Evolutionary conservation across 2,888 invertebrate species (phyloP).

Genomic region (Tachystola acroxantha): DNA sequence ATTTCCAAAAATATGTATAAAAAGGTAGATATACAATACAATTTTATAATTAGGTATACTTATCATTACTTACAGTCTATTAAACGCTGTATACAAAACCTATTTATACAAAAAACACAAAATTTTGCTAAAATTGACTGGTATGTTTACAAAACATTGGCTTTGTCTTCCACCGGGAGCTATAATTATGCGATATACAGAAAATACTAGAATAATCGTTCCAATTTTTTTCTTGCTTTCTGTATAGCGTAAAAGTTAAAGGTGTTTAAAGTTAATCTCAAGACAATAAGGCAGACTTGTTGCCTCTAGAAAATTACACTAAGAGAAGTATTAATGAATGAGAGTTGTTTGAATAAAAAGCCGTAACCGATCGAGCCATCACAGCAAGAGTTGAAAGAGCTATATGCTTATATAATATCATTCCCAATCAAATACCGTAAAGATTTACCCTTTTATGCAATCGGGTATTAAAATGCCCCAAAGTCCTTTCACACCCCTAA

Average conservation of each 20-base stretch:
- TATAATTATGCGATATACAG: conserved; percentile 20
- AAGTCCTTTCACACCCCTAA: too few species aligned
- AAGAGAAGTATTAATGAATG: conserved; percentile 1
- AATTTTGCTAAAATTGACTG: conserved; percentile 57
- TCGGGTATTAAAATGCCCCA: too few species aligned
- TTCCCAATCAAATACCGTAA: not conserved
- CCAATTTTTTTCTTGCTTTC: not conserved
- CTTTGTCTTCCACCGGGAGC: conserved; percentile 47
- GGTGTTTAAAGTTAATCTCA: conserved; percentile 6
- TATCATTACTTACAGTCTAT: conserved; percentile 29
- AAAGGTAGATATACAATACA: conserved; percentile 19
- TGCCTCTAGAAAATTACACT: not conserved
- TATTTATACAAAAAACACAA: conserved; percentile 33
- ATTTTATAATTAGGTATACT: conserved; percentile 22
- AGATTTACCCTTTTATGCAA: not conserved
- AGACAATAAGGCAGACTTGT: conserved; percentile 1
- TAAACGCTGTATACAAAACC: conserved; percentile 28
- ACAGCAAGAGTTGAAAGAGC: conserved; percentile 1
- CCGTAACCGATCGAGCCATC: conserved; percentile 10
- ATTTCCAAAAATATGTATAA: conserved; percentile 16
- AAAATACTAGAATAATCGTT: not conserved
- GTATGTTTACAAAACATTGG: conserved; percentile 43
- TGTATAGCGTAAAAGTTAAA: conserved; percentile 6
- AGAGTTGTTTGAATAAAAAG: not conserved
- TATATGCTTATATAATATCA: not conserved